Evolutionary conservation across 1,140 invertebrate genomes (phyloP).

Genomic region (Triops longicaudatus): DNA sequence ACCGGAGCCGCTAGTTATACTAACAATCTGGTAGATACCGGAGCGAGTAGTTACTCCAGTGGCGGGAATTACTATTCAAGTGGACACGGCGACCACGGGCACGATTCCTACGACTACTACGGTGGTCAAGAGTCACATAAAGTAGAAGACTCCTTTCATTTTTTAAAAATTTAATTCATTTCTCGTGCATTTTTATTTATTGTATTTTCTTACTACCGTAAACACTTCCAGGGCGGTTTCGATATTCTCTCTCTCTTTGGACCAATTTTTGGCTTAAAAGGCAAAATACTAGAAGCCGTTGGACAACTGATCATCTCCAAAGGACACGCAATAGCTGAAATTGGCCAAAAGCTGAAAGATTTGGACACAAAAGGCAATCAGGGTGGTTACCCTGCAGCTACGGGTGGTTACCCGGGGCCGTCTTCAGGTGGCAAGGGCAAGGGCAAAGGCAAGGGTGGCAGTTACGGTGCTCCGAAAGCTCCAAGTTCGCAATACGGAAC

Average conservation of each 20-base stretch:
- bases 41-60: not conserved
- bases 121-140: not conserved
- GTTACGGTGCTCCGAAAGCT: not conserved
- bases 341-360: not conserved
- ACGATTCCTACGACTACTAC: not conserved
- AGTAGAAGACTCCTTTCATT: not conserved
- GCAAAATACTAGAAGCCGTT: not conserved
- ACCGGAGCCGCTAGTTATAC: not conserved
- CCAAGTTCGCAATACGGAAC: not conserved
- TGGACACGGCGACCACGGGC: not conserved
- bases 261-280: not conserved
- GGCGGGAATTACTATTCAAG: not conserved
- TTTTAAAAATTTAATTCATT: too few species aligned
- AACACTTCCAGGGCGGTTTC: not conserved
- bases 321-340: not conserved
- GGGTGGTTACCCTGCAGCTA: not conserved
- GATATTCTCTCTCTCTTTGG: not conserved
- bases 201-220: not conserved
- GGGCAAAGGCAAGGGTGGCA: not conserved
- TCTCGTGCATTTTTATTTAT: too few species aligned
- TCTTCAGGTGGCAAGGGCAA: not conserved
- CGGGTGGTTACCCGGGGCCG: not conserved
- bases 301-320: not conserved
- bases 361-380: not conserved
- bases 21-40: not conserved